These are phyloP conservation scores for Microplitis deprimator DNA, from an alignment of 2,888 invertebrate genomes.

Conservation along the genomic window DNA sequence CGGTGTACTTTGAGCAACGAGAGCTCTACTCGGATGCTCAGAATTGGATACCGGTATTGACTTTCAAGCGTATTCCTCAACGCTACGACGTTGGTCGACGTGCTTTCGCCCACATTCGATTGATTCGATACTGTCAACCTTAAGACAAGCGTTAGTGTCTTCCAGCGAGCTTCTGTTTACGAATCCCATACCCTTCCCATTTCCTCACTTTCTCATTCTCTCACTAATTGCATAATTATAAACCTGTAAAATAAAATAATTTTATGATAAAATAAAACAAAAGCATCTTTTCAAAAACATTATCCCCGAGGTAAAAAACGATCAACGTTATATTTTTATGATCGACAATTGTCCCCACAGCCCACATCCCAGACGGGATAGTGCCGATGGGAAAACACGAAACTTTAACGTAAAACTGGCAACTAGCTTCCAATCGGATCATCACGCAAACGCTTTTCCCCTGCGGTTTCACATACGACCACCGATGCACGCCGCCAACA, in stretches of 20 bases:
- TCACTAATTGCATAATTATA: neutral
- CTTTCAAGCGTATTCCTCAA: slow-evolving; percentile 63
- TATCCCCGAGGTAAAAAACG: neutral
- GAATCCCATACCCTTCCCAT: too few relatives aligned
- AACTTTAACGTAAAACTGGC: slow-evolving; percentile 23
- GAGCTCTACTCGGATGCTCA: slow-evolving; percentile 51
- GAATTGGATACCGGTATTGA: slow-evolving; percentile 64
- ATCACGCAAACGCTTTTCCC: slow-evolving; percentile 38
- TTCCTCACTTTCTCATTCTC: too few relatives aligned
- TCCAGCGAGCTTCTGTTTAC: neutral
- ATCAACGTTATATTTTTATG: slow-evolving; percentile 27
- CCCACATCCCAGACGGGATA: neutral
- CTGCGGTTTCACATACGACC: slow-evolving; percentile 32
- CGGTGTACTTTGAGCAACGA: slow-evolving; percentile 61
- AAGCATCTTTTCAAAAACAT: too few relatives aligned
- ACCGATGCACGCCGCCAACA: neutral
- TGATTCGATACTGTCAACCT: slow-evolving; percentile 22
- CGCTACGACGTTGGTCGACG: slow-evolving; percentile 2
- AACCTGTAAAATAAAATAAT: too few relatives aligned
- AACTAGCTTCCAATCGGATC: slow-evolving; percentile 34
- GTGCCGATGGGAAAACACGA: slow-evolving; percentile 22
- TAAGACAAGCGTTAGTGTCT: neutral
- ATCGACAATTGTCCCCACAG: neutral
- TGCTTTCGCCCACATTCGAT: neutral
- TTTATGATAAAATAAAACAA: too few relatives aligned